A percentile compares a stretch with the other conserved stretches of the same genome.
phyloP scores from a whole-genome alignment of 1,140 invertebrate genomes.

The Drosophila saltans region DNA sequence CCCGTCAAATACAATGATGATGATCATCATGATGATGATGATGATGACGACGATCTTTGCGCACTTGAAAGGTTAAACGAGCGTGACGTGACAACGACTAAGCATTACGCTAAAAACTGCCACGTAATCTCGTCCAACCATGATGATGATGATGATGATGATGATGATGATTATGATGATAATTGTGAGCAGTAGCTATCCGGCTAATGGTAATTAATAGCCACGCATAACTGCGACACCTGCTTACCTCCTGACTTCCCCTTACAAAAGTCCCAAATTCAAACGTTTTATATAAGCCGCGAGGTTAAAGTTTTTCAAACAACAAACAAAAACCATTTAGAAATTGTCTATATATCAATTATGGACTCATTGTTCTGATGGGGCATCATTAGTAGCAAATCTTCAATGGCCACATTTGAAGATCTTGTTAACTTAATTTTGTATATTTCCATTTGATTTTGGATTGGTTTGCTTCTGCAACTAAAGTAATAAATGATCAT shows the following conservation, averaged over 20 bases:
- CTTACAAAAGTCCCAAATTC: background rate
- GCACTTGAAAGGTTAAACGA: constrained; percentile 66
- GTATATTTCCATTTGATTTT: too few relatives aligned
- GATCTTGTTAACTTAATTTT: too few relatives aligned
- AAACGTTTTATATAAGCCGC: constrained; percentile 41
- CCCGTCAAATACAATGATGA: background rate
- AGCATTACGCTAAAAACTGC: constrained; percentile 27
- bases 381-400: background rate
- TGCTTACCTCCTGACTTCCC: constrained; percentile 20
- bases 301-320: constrained; percentile 6
- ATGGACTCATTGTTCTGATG: too few relatives aligned
- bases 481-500: too few relatives aligned
- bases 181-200: constrained; percentile 22
- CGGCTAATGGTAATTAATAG: constrained; percentile 43
- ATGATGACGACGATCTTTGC: constrained; percentile 36
- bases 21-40: too few relatives aligned
- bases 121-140: constrained; percentile 32
- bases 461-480: too few relatives aligned
- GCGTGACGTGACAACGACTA: constrained; percentile 43
- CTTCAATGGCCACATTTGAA: background rate
- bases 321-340: background rate
- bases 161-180: constrained; percentile 19
- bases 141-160: constrained; percentile 12
- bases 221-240: constrained; percentile 53
- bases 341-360: too few relatives aligned